Evolutionary conservation across 2,888 invertebrate genomes (phyloP).

Genomic region (Lithophane ornitopus): DNA sequence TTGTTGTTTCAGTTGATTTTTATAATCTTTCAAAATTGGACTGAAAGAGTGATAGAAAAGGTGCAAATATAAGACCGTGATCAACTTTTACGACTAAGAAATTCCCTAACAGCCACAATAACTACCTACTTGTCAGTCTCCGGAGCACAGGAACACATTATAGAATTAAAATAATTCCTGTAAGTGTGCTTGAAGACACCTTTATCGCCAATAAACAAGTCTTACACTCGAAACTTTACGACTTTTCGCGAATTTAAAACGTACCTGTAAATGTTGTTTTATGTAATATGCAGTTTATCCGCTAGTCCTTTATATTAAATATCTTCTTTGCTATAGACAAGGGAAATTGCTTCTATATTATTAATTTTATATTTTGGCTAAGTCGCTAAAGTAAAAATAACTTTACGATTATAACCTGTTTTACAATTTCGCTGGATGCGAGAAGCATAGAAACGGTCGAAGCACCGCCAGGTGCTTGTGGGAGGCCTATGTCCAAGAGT

Average conservation of each 20-base stretch:
- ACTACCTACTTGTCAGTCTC: background rate
- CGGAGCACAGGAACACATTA: conserved; percentile 4
- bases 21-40: background rate
- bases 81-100: background rate
- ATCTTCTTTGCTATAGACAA: background rate
- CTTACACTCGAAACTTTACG: background rate
- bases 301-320: background rate
- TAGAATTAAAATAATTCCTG: conserved; percentile 33
- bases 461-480: no score
- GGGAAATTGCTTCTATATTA: no score
- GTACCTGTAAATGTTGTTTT: background rate
- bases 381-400: background rate
- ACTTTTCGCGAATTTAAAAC: conserved; percentile 9
- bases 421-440: no score
- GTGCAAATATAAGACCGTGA: no score
- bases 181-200: conserved; percentile 8
- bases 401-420: background rate
- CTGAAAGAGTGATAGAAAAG: background rate
- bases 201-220: conserved; percentile 44
- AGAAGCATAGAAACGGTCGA: no score
- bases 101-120: background rate
- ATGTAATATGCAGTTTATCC: background rate
- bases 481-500: no score
- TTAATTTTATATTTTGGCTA: background rate
- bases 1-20: background rate